These are phyloP conservation scores for Exephanes ischioxanthus DNA, from an alignment of 2,888 invertebrate genomes.

Conservation along the genomic window DNA sequence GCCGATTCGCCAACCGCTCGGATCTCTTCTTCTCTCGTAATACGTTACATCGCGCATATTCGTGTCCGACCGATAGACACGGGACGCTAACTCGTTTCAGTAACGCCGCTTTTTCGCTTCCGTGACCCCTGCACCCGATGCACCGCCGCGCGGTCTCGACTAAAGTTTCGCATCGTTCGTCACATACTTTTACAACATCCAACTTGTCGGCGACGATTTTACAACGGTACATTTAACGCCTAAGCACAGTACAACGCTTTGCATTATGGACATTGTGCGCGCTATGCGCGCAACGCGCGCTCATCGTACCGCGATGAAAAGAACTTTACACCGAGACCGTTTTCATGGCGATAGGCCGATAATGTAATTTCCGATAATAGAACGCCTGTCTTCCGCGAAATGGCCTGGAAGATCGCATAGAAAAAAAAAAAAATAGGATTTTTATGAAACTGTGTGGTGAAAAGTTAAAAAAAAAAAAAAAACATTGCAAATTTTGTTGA, in stretches of 20 bases:
- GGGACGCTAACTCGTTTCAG: constrained; percentile 25
- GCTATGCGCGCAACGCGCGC: neutral
- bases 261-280: neutral
- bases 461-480: too few relatives aligned
- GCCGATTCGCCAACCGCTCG: constrained; percentile 54
- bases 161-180: constrained; percentile 56
- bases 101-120: constrained; percentile 47
- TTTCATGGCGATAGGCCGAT: constrained; percentile 47
- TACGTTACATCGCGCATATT: neutral
- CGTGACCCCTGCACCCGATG: constrained; percentile 43
- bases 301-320: constrained; percentile 9
- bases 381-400: constrained; percentile 28
- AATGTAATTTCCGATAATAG: constrained; percentile 56
- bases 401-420: neutral
- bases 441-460: too few relatives aligned
- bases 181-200: constrained; percentile 36
- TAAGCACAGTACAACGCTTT: constrained; percentile 30
- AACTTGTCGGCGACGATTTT: constrained; percentile 31
- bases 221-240: constrained; percentile 51
- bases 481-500: too few relatives aligned
- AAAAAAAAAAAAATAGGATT: constrained; percentile 1
- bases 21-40: neutral
- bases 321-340: constrained; percentile 43
- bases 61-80: constrained; percentile 15
- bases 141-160: neutral